These are phyloP conservation scores for Nezara viridula DNA, from an alignment of 2,888 invertebrate species.

Conservation along the genomic window DNA sequence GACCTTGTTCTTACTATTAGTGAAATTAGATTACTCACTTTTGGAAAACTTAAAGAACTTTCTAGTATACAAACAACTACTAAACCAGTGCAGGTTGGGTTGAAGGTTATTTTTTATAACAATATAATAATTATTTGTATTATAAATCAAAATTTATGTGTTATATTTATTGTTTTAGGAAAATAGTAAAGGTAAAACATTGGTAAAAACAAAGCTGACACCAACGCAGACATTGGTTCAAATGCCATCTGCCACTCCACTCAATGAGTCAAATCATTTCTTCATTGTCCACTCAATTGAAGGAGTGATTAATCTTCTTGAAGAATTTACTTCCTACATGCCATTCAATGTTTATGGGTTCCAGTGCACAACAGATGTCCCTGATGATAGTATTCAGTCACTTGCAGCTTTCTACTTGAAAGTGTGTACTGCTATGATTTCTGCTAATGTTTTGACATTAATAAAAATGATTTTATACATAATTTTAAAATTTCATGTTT, in stretches of 20 bases:
- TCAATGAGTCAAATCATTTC: constrained; percentile 67
- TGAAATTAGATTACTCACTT: constrained; percentile 89
- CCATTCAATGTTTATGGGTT: constrained; percentile 82
- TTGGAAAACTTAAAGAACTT: constrained; percentile 76
- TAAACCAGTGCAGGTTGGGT: background rate
- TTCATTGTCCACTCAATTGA: constrained; percentile 88
- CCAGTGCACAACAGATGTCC: constrained; percentile 86
- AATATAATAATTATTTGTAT: background rate
- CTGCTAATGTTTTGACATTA: background rate
- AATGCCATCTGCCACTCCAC: constrained; percentile 67
- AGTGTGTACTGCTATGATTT: constrained; percentile 64
- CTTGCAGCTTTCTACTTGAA: constrained; percentile 81
- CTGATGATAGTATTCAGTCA: constrained; percentile 78
- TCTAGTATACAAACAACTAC: constrained; percentile 1
- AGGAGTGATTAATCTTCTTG: constrained; percentile 82
- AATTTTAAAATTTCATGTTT: no score
- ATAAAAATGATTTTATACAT: background rate
- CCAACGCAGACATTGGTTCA: constrained; percentile 63
- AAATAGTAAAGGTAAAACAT: no score
- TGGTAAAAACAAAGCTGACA: constrained; percentile 58
- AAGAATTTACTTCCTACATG: constrained; percentile 80
- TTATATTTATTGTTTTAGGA: background rate
- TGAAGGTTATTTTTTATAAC: background rate
- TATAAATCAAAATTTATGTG: background rate
- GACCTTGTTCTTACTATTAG: constrained; percentile 91